A percentile compares a stretch with the other conserved stretches of the same genome.
Evolutionary conservation across 2,888 invertebrate species (phyloP).

Genomic region (Tachina lurida): DNA sequence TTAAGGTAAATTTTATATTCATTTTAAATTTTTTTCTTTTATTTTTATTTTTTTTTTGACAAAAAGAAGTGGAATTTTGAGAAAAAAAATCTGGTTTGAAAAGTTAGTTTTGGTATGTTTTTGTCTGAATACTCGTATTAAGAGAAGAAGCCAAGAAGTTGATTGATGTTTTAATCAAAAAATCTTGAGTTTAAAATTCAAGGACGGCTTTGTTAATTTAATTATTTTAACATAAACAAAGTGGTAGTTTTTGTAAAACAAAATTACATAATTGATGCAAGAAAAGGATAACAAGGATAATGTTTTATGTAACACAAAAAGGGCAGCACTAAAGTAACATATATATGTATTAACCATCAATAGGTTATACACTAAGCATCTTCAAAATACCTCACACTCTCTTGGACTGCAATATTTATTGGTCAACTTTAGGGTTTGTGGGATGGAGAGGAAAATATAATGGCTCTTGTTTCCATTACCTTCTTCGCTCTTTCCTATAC

Average conservation of each 20-base stretch:
- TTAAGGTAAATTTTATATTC: constrained; percentile 16
- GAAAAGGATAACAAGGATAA: too few relatives aligned
- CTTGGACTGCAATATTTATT: too few relatives aligned
- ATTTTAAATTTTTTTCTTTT: constrained; percentile 3
- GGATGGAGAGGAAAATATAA: too few relatives aligned
- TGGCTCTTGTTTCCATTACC: too few relatives aligned
- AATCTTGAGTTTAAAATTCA: constrained; percentile 6
- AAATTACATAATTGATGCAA: not conserved
- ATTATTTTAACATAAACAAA: constrained; percentile 7
- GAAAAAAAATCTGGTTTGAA: not conserved
- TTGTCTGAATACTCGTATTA: not conserved
- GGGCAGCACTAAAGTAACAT: too few relatives aligned
- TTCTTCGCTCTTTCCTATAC: too few relatives aligned
- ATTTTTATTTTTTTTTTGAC: not conserved
- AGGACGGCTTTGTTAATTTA: constrained; percentile 24
- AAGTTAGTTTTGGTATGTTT: not conserved
- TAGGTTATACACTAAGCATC: too few relatives aligned
- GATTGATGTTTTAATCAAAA: constrained; percentile 62
- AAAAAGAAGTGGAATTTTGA: constrained; percentile 7
- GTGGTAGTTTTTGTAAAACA: not conserved
- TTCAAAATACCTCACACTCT: not conserved
- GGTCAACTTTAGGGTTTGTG: too few relatives aligned
- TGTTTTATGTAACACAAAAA: too few relatives aligned
- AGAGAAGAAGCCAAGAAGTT: constrained; percentile 37
- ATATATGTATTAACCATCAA: too few relatives aligned